Conservation (phyloP, 2,888 invertebrate species). For the Plagiodera versicolora region DNA sequence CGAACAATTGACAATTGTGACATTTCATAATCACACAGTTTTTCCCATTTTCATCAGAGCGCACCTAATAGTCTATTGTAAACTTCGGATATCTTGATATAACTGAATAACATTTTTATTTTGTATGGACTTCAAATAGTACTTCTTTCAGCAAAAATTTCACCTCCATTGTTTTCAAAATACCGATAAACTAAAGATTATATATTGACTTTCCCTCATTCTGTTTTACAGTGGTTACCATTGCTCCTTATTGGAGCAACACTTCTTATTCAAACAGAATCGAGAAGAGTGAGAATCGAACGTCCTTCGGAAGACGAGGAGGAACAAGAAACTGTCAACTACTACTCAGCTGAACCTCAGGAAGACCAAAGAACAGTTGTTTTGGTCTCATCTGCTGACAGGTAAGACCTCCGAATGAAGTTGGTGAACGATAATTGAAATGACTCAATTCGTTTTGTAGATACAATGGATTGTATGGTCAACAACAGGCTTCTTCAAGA, state of each 20-base stretch:
- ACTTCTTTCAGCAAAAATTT: too few species aligned
- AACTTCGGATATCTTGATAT: background rate
- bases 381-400: constrained; percentile 43
- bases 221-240: constrained; percentile 40
- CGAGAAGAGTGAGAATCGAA: constrained; percentile 58
- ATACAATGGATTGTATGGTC: constrained; percentile 57
- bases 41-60: background rate
- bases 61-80: background rate
- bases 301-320: constrained; percentile 55
- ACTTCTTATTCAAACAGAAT: constrained; percentile 45
- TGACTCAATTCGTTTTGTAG: constrained; percentile 7
- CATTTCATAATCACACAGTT: background rate
- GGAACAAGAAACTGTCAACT: constrained; percentile 54
- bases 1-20: background rate
- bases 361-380: constrained; percentile 50
- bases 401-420: background rate
- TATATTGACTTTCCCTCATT: too few species aligned
- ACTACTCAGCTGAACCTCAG: constrained; percentile 55
- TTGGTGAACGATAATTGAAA: background rate
- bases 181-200: too few species aligned
- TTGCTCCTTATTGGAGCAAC: constrained; percentile 42
- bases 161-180: too few species aligned
- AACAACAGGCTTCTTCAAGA: constrained; percentile 50
- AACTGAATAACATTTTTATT: background rate
- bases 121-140: too few species aligned